phyloP scores from a whole-genome alignment of 2,888 invertebrate species.

The Athetis lepigone region DNA sequence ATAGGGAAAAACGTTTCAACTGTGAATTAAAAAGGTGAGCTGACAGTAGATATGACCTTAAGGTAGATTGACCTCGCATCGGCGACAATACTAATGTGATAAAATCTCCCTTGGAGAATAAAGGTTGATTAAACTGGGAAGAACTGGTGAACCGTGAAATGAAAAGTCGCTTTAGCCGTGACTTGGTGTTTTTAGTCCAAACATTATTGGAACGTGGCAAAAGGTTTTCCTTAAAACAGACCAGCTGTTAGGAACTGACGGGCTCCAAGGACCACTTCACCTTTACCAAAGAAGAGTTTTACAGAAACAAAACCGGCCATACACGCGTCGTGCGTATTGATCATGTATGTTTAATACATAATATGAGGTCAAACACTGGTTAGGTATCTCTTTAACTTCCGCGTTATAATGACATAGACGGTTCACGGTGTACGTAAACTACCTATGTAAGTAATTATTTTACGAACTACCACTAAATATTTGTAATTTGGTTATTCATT shows the following conservation, averaged over 20 bases:
- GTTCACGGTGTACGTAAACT: not conserved
- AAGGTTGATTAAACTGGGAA: too few species aligned
- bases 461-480: not conserved
- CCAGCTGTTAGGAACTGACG: too few species aligned
- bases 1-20: not conserved
- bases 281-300: too few species aligned
- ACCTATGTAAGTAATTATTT: constrained; percentile 1
- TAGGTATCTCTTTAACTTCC: constrained; percentile 23
- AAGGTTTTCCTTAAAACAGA: too few species aligned
- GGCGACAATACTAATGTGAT: too few species aligned
- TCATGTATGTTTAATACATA: constrained; percentile 5
- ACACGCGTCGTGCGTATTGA: not conserved
- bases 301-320: not conserved
- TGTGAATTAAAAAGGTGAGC: not conserved
- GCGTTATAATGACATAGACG: constrained; percentile 4
- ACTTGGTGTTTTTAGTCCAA: too few species aligned
- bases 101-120: too few species aligned
- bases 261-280: too few species aligned
- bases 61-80: not conserved
- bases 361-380: constrained; percentile 15
- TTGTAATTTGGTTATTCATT: constrained; percentile 1
- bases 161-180: too few species aligned
- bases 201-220: too few species aligned
- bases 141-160: too few species aligned
- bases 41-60: not conserved